Evolutionary conservation across 37 sponge, comb jelly and placozoan genomes (phyloP), one percentile per base, ranked within the genome.

Genomic region (Dysidea cf. avara): DNA sequence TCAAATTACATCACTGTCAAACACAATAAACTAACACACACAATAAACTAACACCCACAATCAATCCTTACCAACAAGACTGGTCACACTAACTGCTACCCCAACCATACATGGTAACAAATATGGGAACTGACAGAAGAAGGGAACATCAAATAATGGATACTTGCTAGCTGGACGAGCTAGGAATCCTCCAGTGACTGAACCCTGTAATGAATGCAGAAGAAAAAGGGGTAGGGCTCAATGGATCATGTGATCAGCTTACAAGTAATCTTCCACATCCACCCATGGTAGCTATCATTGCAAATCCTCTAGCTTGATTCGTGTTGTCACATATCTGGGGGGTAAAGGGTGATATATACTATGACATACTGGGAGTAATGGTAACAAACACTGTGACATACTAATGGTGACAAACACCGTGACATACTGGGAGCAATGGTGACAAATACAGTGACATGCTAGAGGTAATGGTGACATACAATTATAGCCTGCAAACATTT

Each of bases 81-180:
- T 75, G 39, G 68, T 14, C 38, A 79, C 26, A n/a, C 70, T 47
- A 1, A 92, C 29, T 14, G 33, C 54, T 32, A 79, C 75, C 16
- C 84, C 81, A 6, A 94, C 80, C n/a, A 90, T 24, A 67, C 86
- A 81, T 3, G 95, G 95, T 32, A 94, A 74, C 48, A 69, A 50
- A 59, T 90, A 94, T 0, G 92, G 95, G 52, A 85, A 86, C 64
- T 67, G 28, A 61, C 95, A 90, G 74, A 94, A 94, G 58, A 94
- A 86, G 2, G 61, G 48, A 2, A 69, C 35, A 39, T 87, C 49
- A 13, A 94, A 77, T 1, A 66, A 7, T n/a, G n/a, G n/a, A n/a
- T n/a, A n/a, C n/a, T n/a, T n/a, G n/a, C n/a, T n/a, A n/a, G n/a
- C n/a, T n/a, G 95, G 95, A 36, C 86, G 90, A 53, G 89, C 80